These are phyloP conservation scores for Drepana arcuata DNA, from an alignment of 1,140 invertebrate genomes.

Conservation along the genomic window DNA sequence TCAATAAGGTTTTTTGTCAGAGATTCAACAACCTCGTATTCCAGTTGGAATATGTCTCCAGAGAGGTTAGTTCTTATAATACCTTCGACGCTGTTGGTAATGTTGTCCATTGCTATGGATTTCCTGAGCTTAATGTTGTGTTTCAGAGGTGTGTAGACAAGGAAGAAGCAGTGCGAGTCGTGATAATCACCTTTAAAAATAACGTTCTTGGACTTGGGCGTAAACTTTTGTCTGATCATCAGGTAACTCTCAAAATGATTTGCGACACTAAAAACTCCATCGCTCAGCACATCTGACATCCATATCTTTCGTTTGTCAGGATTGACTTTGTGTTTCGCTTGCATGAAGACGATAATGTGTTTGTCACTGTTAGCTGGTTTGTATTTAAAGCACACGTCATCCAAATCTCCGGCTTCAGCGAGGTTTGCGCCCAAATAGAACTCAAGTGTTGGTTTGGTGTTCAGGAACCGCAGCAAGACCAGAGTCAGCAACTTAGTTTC, in stretches of 20 bases:
- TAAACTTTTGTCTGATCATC: conserved; percentile 3
- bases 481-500: conserved; percentile 9
- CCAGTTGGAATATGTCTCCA: background rate
- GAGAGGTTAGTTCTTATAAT: background rate
- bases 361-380: background rate
- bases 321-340: conserved; percentile 9
- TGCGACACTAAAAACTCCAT: background rate
- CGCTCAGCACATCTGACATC: background rate
- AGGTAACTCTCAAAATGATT: conserved; percentile 12
- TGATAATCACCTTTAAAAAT: conserved; percentile 6
- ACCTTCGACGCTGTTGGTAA: background rate
- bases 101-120: background rate
- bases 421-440: conserved; percentile 6
- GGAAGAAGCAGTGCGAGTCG: conserved; percentile 3
- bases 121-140: background rate
- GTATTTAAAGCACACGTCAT: conserved; percentile 7
- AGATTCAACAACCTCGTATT: conserved; percentile 2
- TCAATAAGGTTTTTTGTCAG: conserved; percentile 1
- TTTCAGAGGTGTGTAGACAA: conserved; percentile 8
- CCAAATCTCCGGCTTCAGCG: conserved; percentile 6
- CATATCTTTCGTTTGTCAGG: background rate
- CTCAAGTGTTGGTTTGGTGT: background rate
- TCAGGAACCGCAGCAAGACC: background rate
- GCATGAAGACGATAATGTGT: conserved; percentile 2
- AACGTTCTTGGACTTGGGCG: background rate